These are phyloP conservation scores for Edolisoma coerulescens DNA, from an alignment of 2,113 vertebrate species.

Conservation along the genomic window DNA sequence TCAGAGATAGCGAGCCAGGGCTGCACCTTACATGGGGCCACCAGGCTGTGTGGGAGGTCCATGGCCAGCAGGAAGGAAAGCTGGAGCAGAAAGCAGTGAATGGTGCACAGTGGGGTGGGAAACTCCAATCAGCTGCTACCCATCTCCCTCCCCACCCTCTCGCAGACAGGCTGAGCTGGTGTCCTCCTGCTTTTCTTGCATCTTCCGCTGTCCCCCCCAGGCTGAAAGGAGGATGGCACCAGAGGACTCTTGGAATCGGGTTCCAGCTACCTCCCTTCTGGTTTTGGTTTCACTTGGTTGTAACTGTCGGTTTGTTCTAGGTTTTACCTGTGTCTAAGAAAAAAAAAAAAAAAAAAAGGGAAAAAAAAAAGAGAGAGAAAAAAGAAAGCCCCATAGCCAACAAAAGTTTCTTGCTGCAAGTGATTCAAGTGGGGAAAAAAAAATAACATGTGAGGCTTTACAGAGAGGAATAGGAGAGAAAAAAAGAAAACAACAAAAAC, in stretches of 20 bases:
- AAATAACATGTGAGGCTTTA: not conserved
- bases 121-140: constrained; percentile 41
- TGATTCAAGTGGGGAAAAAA: not conserved
- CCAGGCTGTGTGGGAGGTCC: not conserved
- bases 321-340: constrained; percentile 79
- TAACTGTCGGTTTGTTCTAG: constrained; percentile 79
- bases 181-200: constrained; percentile 61
- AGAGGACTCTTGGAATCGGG: constrained; percentile 69
- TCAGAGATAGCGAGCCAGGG: not conserved
- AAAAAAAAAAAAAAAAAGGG: not conserved
- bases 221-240: constrained; percentile 54
- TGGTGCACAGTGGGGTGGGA: constrained; percentile 39
- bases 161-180: not conserved
- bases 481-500: not conserved
- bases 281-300: constrained; percentile 77
- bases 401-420: constrained; percentile 50
- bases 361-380: not conserved
- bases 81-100: not conserved
- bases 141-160: constrained; percentile 18
- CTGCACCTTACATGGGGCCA: not conserved
- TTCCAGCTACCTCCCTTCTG: constrained; percentile 79
- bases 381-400: constrained; percentile 5
- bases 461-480: not conserved
- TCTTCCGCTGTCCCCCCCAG: not conserved
- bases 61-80: not conserved